Base-by-base conservation (phyloP, 2,113 vertebrate genomes). In the Rhinoptilus africanus region DNA sequence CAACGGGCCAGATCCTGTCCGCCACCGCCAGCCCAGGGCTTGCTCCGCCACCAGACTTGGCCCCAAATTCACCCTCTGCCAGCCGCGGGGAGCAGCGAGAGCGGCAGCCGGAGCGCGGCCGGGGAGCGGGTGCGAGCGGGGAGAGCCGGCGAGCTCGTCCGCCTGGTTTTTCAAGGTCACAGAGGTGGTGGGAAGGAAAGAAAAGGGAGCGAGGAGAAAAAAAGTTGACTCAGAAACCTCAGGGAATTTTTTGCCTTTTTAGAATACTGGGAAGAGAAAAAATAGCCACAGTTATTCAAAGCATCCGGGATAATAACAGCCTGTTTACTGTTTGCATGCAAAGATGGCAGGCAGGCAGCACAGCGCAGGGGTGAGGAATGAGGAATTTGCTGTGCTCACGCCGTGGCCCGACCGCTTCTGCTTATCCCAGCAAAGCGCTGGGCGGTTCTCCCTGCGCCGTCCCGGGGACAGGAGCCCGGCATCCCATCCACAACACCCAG, bases 221-320 rank as follows among this genome's bases (percentile, higher is more conserved):
- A 83, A 77, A 87, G 63, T 97, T 97, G 97, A 97, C 95, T 98
- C 97, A 97, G 97, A 98, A 97, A 97, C 88, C 89, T 8, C 95
- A 85, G 95, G 96, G 96, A 97, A 98, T 97, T 97, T 97, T 97
- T 98, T 96, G 97, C 94, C 97, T 97, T 97, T 98, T 97, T 89
- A 96, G 94, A 98, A 98, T 98, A 96, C 98, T 97, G 98, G 89
- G 97, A 97, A 97, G 96, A 97, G 96, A 87, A 96, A 98, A 98
- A 97, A 97, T 96, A 97, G 93, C 94, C 78, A 8, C 97, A 96
- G 95, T 95, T 97, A 98, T 98, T 98, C 95, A 30, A 98, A 98
- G 97, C 97, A 98, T 98, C 95, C 74, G 41, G 93, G 97, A 97
- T 97, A 97, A 97, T 97, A 97, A 97, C 97, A 97, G 95, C 53